phyloP scores from a whole-genome alignment of 1,140 invertebrate species.

The Arion vulgaris region DNA sequence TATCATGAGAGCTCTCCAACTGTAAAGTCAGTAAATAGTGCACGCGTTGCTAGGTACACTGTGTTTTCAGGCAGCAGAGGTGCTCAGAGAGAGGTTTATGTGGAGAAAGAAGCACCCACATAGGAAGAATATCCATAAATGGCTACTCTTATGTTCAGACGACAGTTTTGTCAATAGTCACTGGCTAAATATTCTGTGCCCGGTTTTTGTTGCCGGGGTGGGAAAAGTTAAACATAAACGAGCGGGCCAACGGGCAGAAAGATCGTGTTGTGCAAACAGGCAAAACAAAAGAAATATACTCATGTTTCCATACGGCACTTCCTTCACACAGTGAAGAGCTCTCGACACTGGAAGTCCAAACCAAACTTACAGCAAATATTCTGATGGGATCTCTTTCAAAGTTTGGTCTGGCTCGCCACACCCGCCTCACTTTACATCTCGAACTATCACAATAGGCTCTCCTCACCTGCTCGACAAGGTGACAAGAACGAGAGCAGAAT shows the following conservation, averaged over 20 bases:
- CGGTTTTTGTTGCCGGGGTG: not conserved
- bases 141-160: not conserved
- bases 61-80: not conserved
- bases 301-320: constrained; percentile 11
- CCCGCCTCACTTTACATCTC: not conserved
- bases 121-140: not conserved
- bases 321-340: not conserved
- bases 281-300: constrained; percentile 10
- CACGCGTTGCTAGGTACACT: not conserved
- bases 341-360: not conserved
- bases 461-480: not conserved
- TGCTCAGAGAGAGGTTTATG: too few species aligned
- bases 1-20: not conserved
- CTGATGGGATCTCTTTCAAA: not conserved
- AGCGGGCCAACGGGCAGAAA: not conserved
- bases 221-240: constrained; percentile 14
- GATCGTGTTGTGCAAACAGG: constrained; percentile 8
- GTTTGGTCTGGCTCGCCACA: not conserved
- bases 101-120: not conserved
- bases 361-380: constrained; percentile 1
- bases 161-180: constrained; percentile 1
- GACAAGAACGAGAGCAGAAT: not conserved
- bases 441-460: not conserved
- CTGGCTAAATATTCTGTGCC: not conserved
- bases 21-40: not conserved